Conservation (phyloP, 92 coral and sea anemone species). For the Paramuricea clavata region DNA sequence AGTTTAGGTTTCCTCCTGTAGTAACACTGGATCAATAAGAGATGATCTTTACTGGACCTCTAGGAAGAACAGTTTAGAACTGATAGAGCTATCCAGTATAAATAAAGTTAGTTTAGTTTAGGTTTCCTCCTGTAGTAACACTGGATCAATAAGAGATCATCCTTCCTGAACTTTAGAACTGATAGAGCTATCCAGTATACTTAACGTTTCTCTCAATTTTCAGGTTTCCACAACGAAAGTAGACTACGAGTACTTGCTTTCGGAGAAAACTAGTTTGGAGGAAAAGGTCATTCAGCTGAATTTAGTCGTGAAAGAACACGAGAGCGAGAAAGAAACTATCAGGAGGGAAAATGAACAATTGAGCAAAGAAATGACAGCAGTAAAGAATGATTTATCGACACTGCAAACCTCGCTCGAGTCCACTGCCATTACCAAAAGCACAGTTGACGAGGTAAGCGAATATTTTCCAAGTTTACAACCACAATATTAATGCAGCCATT, state of each 20-base stretch:
- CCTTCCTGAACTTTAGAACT: too few species aligned
- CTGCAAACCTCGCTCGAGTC: slow-evolving; percentile 32
- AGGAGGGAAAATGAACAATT: slow-evolving; percentile 4
- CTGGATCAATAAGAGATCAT: too few species aligned
- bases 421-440: background rate
- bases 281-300: slow-evolving; percentile 30
- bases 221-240: slow-evolving; percentile 44
- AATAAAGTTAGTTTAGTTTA: too few species aligned
- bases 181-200: background rate
- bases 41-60: too few species aligned
- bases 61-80: too few species aligned
- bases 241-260: slow-evolving; percentile 26
- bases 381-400: slow-evolving; percentile 15
- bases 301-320: slow-evolving; percentile 26
- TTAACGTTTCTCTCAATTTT: slow-evolving; percentile 63
- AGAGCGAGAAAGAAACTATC: slow-evolving; percentile 16
- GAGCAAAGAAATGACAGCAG: slow-evolving; percentile 6
- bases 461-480: too few species aligned
- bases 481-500: too few species aligned
- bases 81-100: too few species aligned
- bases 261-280: slow-evolving; percentile 37
- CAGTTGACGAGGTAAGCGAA: background rate
- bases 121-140: too few species aligned
- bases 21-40: too few species aligned
- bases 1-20: too few species aligned